phyloP scores from a whole-genome alignment of 2,797 vertebrate species.

The Acipenser ruthenus region DNA sequence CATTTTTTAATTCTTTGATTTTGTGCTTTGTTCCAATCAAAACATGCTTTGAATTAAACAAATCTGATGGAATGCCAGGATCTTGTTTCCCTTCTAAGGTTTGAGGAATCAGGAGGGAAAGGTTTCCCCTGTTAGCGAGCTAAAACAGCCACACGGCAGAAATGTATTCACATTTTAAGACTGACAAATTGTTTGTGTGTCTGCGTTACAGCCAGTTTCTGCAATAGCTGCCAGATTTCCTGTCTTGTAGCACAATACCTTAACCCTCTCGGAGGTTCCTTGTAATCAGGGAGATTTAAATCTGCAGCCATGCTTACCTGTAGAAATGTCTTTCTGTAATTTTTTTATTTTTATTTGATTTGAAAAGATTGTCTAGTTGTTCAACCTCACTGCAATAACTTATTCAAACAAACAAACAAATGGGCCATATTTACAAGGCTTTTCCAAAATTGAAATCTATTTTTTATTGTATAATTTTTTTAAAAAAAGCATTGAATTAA shows the following conservation, averaged over 20 bases:
- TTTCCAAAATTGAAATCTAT: no score
- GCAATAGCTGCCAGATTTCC: slow-evolving; percentile 72
- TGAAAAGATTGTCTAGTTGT: no score
- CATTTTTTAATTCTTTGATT: slow-evolving; percentile 56
- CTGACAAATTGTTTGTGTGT: slow-evolving; percentile 69
- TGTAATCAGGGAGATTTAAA: not conserved
- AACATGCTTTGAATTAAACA: slow-evolving; percentile 68
- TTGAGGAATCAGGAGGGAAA: slow-evolving; percentile 57
- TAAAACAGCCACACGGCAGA: slow-evolving; percentile 54
- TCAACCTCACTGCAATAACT: no score
- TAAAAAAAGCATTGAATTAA: no score
- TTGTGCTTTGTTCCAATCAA: slow-evolving; percentile 66
- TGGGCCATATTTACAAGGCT: no score
- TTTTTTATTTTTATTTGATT: no score
- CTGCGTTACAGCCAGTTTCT: slow-evolving; percentile 60
- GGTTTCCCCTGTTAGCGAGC: slow-evolving; percentile 59
- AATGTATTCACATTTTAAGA: slow-evolving; percentile 58
- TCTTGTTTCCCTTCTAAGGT: slow-evolving; percentile 66
- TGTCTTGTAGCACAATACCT: slow-evolving; percentile 56
- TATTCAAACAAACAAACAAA: no score
- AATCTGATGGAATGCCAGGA: slow-evolving; percentile 57
- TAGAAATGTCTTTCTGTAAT: not conserved
- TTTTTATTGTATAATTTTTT: no score
- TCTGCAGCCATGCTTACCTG: not conserved
- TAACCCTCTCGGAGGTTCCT: slow-evolving; percentile 41